A percentile compares a stretch with the other conserved stretches of the same genome.
phyloP scores from a whole-genome alignment of 2,113 vertebrate genomes.

The Lophotis ruficrista region DNA sequence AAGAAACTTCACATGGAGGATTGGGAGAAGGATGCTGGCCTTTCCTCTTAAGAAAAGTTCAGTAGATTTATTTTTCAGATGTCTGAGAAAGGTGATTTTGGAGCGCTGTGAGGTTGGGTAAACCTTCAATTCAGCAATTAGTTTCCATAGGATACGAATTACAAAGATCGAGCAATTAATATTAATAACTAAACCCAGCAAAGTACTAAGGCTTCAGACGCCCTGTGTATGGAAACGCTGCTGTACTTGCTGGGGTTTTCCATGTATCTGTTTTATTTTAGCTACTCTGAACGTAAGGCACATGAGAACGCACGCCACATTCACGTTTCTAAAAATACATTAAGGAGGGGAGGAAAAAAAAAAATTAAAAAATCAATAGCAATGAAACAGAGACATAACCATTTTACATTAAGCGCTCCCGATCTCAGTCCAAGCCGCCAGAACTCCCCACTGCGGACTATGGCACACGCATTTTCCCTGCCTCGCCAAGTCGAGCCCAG shows the following conservation, averaged over 20 bases:
- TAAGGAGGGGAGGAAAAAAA: background rate
- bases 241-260: conserved; percentile 20
- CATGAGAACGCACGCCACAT: background rate
- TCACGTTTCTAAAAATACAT: conserved; percentile 30
- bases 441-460: background rate
- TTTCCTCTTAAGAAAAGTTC: conserved; percentile 59
- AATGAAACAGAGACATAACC: background rate
- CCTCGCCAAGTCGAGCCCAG: background rate
- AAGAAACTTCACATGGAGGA: conserved; percentile 37
- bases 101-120: background rate
- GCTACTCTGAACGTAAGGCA: background rate
- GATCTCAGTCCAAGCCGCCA: background rate
- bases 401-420: background rate
- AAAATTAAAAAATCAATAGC: background rate
- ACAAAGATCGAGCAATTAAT: background rate
- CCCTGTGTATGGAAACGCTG: background rate
- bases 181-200: background rate
- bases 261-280: background rate
- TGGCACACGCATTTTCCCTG: background rate
- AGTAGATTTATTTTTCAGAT: conserved; percentile 9
- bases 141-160: background rate
- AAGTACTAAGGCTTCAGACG: background rate
- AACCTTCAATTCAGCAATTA: background rate
- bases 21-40: conserved; percentile 36
- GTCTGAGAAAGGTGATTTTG: conserved; percentile 28